Evolutionary conservation across 2,797 vertebrate genomes (phyloP).

Genomic region (Cyclopterus lumpus): DNA sequence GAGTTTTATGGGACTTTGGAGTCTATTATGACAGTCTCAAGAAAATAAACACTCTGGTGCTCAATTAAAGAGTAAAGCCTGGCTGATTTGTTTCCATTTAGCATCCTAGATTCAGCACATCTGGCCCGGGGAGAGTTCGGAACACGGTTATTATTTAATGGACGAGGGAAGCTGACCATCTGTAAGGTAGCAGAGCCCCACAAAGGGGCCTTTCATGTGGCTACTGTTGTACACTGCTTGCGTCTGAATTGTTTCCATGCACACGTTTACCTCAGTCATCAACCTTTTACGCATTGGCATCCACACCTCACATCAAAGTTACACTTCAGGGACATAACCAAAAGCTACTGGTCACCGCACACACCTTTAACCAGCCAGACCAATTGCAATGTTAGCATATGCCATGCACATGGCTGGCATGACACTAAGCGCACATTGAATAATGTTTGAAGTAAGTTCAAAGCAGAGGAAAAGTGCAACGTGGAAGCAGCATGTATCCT

Average conservation of each 20-base stretch:
- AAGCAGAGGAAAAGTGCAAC: constrained; percentile 77
- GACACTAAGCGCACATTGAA: constrained; percentile 84
- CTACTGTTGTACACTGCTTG: constrained; percentile 79
- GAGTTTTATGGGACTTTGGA: constrained; percentile 65
- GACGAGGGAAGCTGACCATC: constrained; percentile 82
- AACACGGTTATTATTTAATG: constrained; percentile 78
- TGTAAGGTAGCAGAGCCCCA: constrained; percentile 80
- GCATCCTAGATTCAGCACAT: constrained; percentile 74
- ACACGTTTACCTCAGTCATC: constrained; percentile 61
- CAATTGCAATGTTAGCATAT: constrained; percentile 85
- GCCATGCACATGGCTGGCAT: constrained; percentile 92
- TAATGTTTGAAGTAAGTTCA: constrained; percentile 87
- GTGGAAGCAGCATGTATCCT: constrained; percentile 79
- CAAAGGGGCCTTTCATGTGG: constrained; percentile 88
- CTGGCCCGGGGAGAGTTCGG: constrained; percentile 74
- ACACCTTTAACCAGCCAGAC: constrained; percentile 80
- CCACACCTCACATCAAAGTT: constrained; percentile 82
- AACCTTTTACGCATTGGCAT: constrained; percentile 47
- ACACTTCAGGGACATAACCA: constrained; percentile 82
- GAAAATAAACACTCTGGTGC: constrained; percentile 74
- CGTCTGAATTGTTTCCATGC: constrained; percentile 85
- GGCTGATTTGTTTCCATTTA: constrained; percentile 73
- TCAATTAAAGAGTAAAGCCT: constrained; percentile 75
- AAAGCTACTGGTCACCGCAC: constrained; percentile 81
- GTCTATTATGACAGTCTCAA: constrained; percentile 69